Evolutionary conservation across 30 jellyfish, hydroid and myxozoan species (phyloP), one percentile per base, ranked within the genome.

Genomic region (Morbakka virulenta): DNA sequence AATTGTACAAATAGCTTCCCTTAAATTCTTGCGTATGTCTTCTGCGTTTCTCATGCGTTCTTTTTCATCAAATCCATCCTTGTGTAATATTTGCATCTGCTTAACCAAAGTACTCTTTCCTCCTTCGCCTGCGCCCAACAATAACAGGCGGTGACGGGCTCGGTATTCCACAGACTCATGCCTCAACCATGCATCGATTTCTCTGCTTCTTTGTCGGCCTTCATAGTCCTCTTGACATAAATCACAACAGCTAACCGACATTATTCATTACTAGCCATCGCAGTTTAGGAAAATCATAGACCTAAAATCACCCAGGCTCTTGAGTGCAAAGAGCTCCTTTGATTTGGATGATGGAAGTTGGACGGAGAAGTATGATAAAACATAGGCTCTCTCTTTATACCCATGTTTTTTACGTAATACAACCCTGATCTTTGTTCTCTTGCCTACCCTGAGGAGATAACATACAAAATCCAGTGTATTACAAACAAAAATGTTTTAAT

Each of bases 111-210:
- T 90, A 61, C 98, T 90, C 62, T 90, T 90, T 4, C 98, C 98
- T 61, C 98, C 84, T 47, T 90, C 98, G 24, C 95, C 98, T 22
- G 98, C 98, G 29, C 98, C 98, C 1, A 90, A 87, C 52, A 90
- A 36, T 53, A 90, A 69, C 69, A 90, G 70, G 27, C 98, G 93
- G 71, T 90, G 98, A 1, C 73, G 72, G 9, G 52, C 68, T 23
- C 67, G 74, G 75, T 90, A 90, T 25, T 74, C 75, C 0, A 75
- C 79, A 50, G 64, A 28, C n/a, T 77, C 83, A 14, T 72, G 61
- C 30, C 67, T 94, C 63, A 90, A 50, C 32, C 4, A 83, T 2
- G 35, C 62, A 61, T 90, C 98, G 12, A 90, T 90, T 35, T 72
- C 83, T 48, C 67, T 68, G 71, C 98, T 90, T 57, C 61, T 84